Evolutionary conservation across 2,797 vertebrate genomes (phyloP).

Genomic region (Picus viridis): DNA sequence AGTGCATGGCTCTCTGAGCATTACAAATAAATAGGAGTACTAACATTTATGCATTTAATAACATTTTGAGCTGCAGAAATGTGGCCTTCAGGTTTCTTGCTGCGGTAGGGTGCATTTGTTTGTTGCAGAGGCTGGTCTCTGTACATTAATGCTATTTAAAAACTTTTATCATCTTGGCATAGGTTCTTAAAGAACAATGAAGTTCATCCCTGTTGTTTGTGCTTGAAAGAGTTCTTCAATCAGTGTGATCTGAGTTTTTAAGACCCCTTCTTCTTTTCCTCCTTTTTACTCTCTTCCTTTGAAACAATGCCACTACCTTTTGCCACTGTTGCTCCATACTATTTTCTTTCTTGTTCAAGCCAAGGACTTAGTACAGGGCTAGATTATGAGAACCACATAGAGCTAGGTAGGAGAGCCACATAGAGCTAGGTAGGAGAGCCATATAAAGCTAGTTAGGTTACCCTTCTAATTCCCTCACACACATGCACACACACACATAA

Average conservation of each 20-base stretch:
- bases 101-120: neutral
- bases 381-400: neutral
- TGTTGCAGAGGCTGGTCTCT: neutral
- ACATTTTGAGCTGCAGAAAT: neutral
- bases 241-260: neutral
- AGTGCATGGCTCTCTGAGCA: neutral
- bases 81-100: neutral
- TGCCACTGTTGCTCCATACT: neutral
- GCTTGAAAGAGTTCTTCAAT: neutral
- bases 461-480: neutral
- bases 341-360: neutral
- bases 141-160: neutral
- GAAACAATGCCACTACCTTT: neutral
- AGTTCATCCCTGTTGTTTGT: neutral
- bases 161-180: neutral
- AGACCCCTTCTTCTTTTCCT: neutral
- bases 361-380: neutral
- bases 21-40: constrained; percentile 40
- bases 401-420: neutral
- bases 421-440: neutral
- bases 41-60: neutral
- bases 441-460: neutral
- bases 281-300: neutral
- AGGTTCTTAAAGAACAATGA: neutral
- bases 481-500: too few relatives aligned